Evolutionary conservation across 2,113 vertebrate genomes (phyloP).

Genomic region (Jaculus jaculus): DNA sequence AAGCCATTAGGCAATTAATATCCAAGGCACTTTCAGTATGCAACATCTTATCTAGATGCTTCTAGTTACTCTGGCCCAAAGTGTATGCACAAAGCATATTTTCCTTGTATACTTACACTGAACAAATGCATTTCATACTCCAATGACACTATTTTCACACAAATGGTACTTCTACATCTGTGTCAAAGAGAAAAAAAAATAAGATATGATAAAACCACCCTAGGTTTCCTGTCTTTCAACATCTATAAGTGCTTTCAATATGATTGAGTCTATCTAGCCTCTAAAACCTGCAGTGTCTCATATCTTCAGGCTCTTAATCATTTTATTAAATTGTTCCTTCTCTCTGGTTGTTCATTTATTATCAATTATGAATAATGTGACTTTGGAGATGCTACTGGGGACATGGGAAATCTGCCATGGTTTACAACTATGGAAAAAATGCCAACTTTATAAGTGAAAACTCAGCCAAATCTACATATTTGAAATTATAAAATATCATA

Average conservation of each 20-base stretch:
- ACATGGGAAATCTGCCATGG: conserved; percentile 39
- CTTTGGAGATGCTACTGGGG: conserved; percentile 21
- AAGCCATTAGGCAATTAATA: background rate
- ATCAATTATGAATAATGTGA: conserved; percentile 19
- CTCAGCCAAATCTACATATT: conserved; percentile 44
- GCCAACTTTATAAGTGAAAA: background rate
- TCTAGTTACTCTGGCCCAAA: background rate
- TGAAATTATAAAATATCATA: conserved; percentile 51
- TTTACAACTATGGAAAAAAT: conserved; percentile 38
- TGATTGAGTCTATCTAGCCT: conserved; percentile 3
- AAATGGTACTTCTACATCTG: background rate
- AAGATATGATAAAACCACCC: background rate
- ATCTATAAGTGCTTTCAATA: background rate
- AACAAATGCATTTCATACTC: conserved; percentile 22
- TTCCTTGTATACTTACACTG: background rate
- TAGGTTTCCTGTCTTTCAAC: background rate
- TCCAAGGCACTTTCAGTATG: background rate
- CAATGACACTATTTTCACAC: background rate
- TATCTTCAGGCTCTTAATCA: background rate
- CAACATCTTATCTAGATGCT: background rate
- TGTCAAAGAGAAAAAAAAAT: background rate
- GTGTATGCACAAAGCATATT: background rate
- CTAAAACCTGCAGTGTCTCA: background rate
- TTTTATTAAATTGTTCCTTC: conserved; percentile 32
- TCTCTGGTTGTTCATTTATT: conserved; percentile 47